A percentile compares a stretch with the other conserved stretches of the same genome.
Evolutionary conservation across 2,113 vertebrate genomes (phyloP).

Genomic region (Phainopepla nitens): DNA sequence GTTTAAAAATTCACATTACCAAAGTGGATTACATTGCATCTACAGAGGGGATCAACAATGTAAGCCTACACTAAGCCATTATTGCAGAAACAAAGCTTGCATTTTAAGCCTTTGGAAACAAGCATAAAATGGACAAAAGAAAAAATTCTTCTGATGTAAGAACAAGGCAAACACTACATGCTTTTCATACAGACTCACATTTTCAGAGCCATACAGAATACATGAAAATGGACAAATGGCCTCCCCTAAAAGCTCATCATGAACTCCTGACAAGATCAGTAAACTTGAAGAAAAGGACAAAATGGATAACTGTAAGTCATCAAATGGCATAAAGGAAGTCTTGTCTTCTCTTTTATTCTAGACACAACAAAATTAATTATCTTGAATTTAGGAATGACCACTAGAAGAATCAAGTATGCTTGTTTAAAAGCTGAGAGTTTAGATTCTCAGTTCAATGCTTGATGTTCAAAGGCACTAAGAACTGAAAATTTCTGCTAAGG

Average conservation of each 20-base stretch:
- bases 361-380: conserved; percentile 6
- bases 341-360: conserved; percentile 35
- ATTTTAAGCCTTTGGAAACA: conserved; percentile 86
- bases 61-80: conserved; percentile 85
- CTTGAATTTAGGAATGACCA: neutral
- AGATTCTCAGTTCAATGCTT: neutral
- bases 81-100: conserved; percentile 87
- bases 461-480: neutral
- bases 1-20: conserved; percentile 87
- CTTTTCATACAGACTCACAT: conserved; percentile 77
- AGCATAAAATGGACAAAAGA: conserved; percentile 84
- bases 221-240: conserved; percentile 65
- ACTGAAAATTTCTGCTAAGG: neutral
- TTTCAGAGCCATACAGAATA: conserved; percentile 66
- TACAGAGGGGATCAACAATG: conserved; percentile 83
- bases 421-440: neutral
- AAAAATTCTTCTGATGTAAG: conserved; percentile 86
- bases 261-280: conserved; percentile 65
- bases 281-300: conserved; percentile 50
- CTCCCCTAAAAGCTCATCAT: conserved; percentile 64
- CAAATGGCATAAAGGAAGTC: conserved; percentile 36
- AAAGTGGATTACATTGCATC: conserved; percentile 87
- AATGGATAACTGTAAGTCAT: conserved; percentile 46
- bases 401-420: neutral
- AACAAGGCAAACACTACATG: conserved; percentile 79